These are phyloP conservation scores for Andrena dorsata DNA, from an alignment of 2,888 invertebrate species.

Conservation along the genomic window DNA sequence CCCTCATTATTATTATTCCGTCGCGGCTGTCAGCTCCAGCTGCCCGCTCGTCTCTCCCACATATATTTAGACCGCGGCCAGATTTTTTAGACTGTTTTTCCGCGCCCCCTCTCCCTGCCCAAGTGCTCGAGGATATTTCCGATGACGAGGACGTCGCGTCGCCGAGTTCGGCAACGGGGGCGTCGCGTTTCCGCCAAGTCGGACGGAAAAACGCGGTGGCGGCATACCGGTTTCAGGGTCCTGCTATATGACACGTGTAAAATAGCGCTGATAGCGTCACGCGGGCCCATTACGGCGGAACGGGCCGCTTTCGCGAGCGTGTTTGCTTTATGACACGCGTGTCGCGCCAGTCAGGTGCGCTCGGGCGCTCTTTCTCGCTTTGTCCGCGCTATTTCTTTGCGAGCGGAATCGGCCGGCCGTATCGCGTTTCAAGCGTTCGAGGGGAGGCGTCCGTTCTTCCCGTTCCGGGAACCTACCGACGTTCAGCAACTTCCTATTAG, in stretches of 20 bases:
- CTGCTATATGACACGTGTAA: slow-evolving; percentile 51
- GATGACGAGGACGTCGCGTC: slow-evolving; percentile 53
- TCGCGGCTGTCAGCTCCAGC: not conserved
- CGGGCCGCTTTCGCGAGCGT: slow-evolving; percentile 5
- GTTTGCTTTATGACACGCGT: slow-evolving; percentile 17
- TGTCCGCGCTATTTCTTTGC: slow-evolving; percentile 9
- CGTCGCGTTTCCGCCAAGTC: slow-evolving; percentile 61
- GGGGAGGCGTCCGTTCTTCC: not conserved
- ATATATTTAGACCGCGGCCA: slow-evolving; percentile 29
- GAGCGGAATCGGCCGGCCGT: not conserved
- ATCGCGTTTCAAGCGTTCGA: slow-evolving; percentile 15
- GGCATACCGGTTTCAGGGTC: slow-evolving; percentile 51
- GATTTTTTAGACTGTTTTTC: not conserved
- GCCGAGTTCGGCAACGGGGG: slow-evolving; percentile 33
- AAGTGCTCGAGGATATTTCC: slow-evolving; percentile 18
- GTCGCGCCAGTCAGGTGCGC: slow-evolving; percentile 21
- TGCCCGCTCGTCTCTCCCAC: not conserved
- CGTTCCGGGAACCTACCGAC: not conserved
- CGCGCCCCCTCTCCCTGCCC: not conserved
- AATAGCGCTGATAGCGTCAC: slow-evolving; percentile 13
- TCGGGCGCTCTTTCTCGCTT: slow-evolving; percentile 17
- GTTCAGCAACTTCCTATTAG: too few relatives aligned
- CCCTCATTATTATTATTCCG: too few relatives aligned
- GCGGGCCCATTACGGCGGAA: slow-evolving; percentile 17
- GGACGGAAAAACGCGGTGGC: slow-evolving; percentile 51